Conservation (phyloP, 2,797 vertebrate genomes). For the Vireo griseus region DNA sequence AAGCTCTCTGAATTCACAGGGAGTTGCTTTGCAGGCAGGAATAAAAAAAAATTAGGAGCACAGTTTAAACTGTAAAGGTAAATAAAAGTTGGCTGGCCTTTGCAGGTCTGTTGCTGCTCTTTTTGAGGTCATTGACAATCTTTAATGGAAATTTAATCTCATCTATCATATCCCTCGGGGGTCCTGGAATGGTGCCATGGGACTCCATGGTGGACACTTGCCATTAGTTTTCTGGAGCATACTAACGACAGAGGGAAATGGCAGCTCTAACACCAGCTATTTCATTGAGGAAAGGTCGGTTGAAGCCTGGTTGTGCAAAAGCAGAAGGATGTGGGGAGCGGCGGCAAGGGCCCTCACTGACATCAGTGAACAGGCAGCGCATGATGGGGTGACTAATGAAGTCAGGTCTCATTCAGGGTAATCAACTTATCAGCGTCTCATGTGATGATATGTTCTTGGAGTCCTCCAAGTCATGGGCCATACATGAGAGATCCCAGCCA, state of each 20-base stretch:
- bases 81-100: neutral
- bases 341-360: neutral
- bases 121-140: neutral
- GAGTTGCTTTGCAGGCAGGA: neutral
- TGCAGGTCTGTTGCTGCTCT: neutral
- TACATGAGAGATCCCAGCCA: neutral
- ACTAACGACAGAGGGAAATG: neutral
- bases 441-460: constrained; percentile 31
- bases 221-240: neutral
- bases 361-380: constrained; percentile 8
- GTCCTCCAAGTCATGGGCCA: neutral
- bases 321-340: constrained; percentile 38
- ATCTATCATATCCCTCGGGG: neutral
- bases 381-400: constrained; percentile 59
- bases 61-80: neutral
- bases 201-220: rapidly evolving
- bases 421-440: constrained; percentile 1
- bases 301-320: constrained; percentile 17
- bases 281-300: neutral
- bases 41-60: neutral
- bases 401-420: neutral
- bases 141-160: neutral
- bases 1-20: neutral
- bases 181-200: neutral
- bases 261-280: neutral